Conservation (phyloP, 2,888 invertebrate species). For the Punctoribates punctum region DNA sequence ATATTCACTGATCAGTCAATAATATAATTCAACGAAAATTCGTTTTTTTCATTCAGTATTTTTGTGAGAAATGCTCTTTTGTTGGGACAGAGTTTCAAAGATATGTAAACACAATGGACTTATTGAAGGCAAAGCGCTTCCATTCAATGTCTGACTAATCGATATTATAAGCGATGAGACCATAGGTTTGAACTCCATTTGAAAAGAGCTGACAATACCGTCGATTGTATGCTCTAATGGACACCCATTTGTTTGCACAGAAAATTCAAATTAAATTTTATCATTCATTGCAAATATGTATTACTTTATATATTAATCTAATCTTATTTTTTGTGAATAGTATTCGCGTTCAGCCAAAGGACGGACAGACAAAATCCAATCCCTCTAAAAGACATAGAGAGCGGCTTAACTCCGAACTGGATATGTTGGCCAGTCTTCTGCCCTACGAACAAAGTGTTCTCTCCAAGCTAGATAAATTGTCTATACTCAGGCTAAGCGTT, state of each 20-base stretch:
- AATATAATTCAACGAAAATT: too few relatives aligned
- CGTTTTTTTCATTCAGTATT: too few relatives aligned
- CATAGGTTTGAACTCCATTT: constrained; percentile 2
- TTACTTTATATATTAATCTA: not conserved
- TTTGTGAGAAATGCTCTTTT: too few relatives aligned
- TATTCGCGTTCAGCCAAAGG: constrained; percentile 33
- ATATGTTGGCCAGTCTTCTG: constrained; percentile 86
- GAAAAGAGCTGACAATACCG: constrained; percentile 10
- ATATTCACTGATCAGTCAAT: too few relatives aligned
- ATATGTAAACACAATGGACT: too few relatives aligned
- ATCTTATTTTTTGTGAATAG: not conserved
- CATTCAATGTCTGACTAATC: not conserved
- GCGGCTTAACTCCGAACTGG: constrained; percentile 94
- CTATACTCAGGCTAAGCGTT: constrained; percentile 93
- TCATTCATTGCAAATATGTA: constrained; percentile 1
- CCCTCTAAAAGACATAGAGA: constrained; percentile 98
- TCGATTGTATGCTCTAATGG: constrained; percentile 5
- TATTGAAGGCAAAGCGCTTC: not conserved
- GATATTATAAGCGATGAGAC: not conserved
- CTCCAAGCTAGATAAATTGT: constrained; percentile 94
- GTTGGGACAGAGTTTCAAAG: too few relatives aligned
- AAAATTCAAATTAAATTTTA: constrained; percentile 13
- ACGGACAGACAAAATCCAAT: constrained; percentile 80
- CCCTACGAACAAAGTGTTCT: constrained; percentile 98
- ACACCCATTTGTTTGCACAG: constrained; percentile 23